Base-by-base conservation (phyloP, 1,140 invertebrate genomes). In the Drosophila arawakana region DNA sequence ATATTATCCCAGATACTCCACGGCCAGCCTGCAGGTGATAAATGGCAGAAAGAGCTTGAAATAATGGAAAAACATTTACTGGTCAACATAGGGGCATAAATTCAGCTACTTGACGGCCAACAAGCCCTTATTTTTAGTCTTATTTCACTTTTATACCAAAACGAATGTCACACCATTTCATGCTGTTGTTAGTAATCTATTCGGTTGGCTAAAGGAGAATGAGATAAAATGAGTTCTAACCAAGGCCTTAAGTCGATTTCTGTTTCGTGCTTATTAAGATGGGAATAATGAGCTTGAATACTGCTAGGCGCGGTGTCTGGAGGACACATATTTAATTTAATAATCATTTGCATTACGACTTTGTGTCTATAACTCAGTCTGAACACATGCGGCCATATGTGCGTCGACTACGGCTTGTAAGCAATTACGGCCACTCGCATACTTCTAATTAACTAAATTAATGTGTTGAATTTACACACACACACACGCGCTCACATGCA, bases 391-490 rank as follows among this genome's bases (percentile, higher is more conserved):
- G 59, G 37, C 71, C 81, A 85, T 85, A 85, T 86, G 82, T 72
- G 76, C 67, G 63, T 9, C 34, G 37, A 11, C 11, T 8, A 13
- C 15, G 18, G 35, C 80, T 89, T 88, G 84, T 88, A 78, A 73
- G 83, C 84, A 88, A 88, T 88, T 89, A 88, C 78, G 73, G 76
- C 77, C 83, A 88, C 80, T 88, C 67, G 80, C 84, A 78, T 69
- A 74, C 60, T 89, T 76, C 83, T 88, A 88, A 88, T 88, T 88
- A 88, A 88, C 76, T 83, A 88, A 88, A 88, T 88, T 88, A 88
- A 88, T 88, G 83, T 78, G 65, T 65, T 73, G 73, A 83, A 88
- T 88, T 89, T 88, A 83, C 84, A 88, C 76, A 74, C 49, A 74
- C 49, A 39, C 18, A 47, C 7, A 8, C 13, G 18, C 15, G 18